Evolutionary conservation across 2,113 vertebrate genomes (phyloP), one percentile per base, ranked within the genome.

Genomic region (Charadrius vociferus): DNA sequence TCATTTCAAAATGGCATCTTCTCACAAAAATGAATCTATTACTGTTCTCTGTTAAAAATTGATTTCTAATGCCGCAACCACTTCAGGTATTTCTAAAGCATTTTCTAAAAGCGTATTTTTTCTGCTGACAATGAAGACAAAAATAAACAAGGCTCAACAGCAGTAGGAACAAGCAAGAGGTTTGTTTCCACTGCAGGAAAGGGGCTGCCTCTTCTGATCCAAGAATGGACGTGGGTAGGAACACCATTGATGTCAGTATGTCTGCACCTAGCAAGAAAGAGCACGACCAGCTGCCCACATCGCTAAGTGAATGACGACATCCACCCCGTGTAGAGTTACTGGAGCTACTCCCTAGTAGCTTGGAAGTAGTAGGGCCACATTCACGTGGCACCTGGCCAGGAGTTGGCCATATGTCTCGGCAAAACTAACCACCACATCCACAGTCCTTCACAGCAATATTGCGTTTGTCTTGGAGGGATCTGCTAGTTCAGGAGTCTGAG

Each of bases 251-350:
- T 63, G 72, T 27, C 59, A 73, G 14, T 29, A 61, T 32, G 45
- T 24, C 50, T 52, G 29, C 37, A 50, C 37, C 37, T 8, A 50
- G 47, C n/a, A 77, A 47, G 53, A 27, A 36, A 30, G 65, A 66
- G 17, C 41, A 36, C 1, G 0, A 18, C 23, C 83, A 94, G 63
- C 77, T 89, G 53, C 67, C 59, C 80, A 21, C 30, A 19, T 3
- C 1, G 0, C 72, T 91, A 73, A 58, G 45, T 1, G 36, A 77
- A 18, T 0, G 0, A 36, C 0, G 1, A 20, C 34, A 56, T 27
- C 22, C 6, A 65, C 13, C 14, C 26, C 52, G 8, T 3, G 18
- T 3, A 14, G 71, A 43, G 26, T 41, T n/a, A 36, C 65, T 27
- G 14, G 30, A 86, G 53, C 58, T 66, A 61, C 53, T 80, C 61